These are phyloP conservation scores for Thecocarcelia acutangulata DNA, from an alignment of 2,888 invertebrate genomes.

Conservation along the genomic window DNA sequence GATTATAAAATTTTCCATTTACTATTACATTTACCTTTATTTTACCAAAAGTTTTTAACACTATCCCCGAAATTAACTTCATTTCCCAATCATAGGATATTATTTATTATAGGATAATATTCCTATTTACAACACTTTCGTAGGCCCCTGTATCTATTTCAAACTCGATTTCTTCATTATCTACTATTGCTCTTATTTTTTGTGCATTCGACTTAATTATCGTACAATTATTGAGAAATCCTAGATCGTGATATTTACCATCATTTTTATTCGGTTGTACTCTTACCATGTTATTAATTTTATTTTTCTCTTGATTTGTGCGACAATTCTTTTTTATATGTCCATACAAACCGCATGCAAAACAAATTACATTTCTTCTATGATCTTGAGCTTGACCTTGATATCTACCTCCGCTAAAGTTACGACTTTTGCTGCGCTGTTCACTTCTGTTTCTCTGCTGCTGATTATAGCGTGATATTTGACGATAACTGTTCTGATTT, in stretches of 20 bases:
- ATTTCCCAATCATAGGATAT: conserved; percentile 35
- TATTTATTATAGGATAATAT: too few species aligned
- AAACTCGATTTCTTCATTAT: conserved; percentile 42
- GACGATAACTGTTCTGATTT: conserved; percentile 13
- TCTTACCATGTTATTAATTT: conserved; percentile 15
- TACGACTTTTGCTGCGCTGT: conserved; percentile 11
- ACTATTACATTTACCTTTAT: conserved; percentile 23
- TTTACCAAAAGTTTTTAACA: conserved; percentile 46
- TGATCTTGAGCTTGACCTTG: conserved; percentile 9
- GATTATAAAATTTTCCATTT: conserved; percentile 12
- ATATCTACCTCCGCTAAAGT: conserved; percentile 4
- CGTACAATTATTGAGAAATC: conserved; percentile 31
- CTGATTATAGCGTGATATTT: conserved; percentile 22
- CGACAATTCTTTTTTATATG: conserved; percentile 28
- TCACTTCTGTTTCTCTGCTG: conserved; percentile 25
- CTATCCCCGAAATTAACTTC: conserved; percentile 37
- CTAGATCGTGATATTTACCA: conserved; percentile 8
- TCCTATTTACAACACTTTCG: conserved; percentile 39
- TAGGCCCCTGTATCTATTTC: conserved; percentile 63
- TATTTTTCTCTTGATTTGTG: conserved; percentile 17
- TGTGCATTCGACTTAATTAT: conserved; percentile 6
- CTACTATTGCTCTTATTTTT: conserved; percentile 4
- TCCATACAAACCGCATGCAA: conserved; percentile 12
- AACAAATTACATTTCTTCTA: conserved; percentile 21
- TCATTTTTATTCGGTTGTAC: background rate